Conservation (phyloP, 2,888 invertebrate genomes). For the Petrolisthes cinctipes region DNA sequence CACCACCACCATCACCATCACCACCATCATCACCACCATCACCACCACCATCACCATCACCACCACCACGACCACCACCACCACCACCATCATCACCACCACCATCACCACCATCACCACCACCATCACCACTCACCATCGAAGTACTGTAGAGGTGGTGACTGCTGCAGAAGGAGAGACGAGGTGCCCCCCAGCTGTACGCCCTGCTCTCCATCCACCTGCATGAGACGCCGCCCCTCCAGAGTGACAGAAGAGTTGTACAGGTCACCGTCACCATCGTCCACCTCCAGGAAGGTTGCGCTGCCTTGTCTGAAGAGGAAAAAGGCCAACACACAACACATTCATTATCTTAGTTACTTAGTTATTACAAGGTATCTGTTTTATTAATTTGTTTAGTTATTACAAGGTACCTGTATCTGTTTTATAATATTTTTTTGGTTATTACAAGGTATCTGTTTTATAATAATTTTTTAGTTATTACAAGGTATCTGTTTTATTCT, state of each 20-base stretch:
- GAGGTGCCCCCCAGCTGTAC: conserved; percentile 51
- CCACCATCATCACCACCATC: background rate
- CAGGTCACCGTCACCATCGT: conserved; percentile 55
- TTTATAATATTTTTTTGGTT: too few species aligned
- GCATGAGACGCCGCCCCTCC: conserved; percentile 45
- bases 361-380: too few species aligned
- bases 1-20: background rate
- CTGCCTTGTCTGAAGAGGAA: conserved; percentile 31
- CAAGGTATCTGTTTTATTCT: too few species aligned
- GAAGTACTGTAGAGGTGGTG: background rate
- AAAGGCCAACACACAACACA: too few species aligned
- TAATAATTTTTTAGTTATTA: too few species aligned
- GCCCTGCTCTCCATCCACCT: conserved; percentile 44
- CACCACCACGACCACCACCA: background rate
- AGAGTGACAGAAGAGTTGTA: conserved; percentile 47
- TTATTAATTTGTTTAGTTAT: too few species aligned
- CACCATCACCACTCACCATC: background rate
- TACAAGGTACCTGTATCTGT: too few species aligned
- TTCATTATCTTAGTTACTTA: too few species aligned
- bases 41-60: background rate
- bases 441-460: too few species aligned
- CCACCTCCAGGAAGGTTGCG: conserved; percentile 41
- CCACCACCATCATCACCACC: background rate
- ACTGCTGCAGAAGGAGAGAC: background rate
- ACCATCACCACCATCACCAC: background rate